phyloP scores from a whole-genome alignment of 2,797 vertebrate genomes.

The Phalloptychus januarius region DNA sequence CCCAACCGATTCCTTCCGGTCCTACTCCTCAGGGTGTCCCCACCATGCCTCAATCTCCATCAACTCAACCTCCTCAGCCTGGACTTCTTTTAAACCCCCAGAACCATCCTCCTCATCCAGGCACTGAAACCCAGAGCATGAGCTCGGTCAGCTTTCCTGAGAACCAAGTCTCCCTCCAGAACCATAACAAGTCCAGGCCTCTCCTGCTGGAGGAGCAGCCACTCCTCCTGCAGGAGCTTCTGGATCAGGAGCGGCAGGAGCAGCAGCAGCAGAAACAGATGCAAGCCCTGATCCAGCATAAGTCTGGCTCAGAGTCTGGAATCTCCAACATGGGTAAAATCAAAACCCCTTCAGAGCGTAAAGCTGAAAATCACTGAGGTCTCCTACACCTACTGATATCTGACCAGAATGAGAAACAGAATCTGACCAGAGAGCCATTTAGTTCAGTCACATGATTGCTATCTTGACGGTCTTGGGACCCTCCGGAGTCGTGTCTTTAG shows the following conservation, averaged over 20 bases:
- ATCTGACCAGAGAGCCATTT: background rate
- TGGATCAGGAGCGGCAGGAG: slow-evolving; percentile 97
- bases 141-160: slow-evolving; percentile 1
- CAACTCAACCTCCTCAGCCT: slow-evolving; percentile 46
- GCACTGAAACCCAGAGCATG: slow-evolving; percentile 40
- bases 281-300: slow-evolving; percentile 94
- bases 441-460: background rate
- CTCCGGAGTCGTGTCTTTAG: background rate
- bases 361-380: background rate
- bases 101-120: slow-evolving; percentile 59
- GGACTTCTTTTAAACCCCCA: slow-evolving; percentile 40
- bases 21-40: slow-evolving; percentile 45
- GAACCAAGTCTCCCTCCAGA: slow-evolving; percentile 19
- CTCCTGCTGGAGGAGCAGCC: slow-evolving; percentile 95
- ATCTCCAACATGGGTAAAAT: slow-evolving; percentile 80
- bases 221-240: slow-evolving; percentile 93
- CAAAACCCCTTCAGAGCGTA: background rate
- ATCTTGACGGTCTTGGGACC: background rate
- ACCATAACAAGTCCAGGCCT: slow-evolving; percentile 79
- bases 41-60: slow-evolving; percentile 8
- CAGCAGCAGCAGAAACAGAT: slow-evolving; percentile 98
- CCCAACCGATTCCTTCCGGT: slow-evolving; percentile 37
- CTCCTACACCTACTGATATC: background rate
- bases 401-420: background rate
- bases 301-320: slow-evolving; percentile 82